These are phyloP conservation scores for Sciurus carolinensis DNA, from an alignment of 2,797 vertebrate species.

Conservation along the genomic window DNA sequence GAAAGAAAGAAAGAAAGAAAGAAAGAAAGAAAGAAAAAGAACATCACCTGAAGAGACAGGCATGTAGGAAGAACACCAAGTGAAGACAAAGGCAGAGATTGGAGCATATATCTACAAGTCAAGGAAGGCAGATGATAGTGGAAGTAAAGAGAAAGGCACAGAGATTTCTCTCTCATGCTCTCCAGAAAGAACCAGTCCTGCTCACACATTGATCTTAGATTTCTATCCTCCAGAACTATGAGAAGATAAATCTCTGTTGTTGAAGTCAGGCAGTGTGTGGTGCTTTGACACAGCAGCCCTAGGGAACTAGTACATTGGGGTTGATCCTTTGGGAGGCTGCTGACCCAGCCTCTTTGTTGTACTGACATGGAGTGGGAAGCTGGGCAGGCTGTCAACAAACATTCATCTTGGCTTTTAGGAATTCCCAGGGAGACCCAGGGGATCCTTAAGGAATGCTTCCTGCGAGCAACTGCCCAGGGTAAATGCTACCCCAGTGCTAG, in stretches of 20 bases:
- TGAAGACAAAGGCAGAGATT: neutral
- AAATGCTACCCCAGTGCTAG: neutral
- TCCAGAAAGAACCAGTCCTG: neutral
- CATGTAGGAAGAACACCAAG: neutral
- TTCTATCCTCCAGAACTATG: neutral
- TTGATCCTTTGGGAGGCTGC: neutral
- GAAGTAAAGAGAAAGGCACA: neutral
- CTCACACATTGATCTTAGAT: neutral
- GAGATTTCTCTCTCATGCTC: neutral
- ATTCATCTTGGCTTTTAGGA: neutral
- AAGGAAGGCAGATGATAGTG: neutral
- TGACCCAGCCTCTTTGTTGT: neutral
- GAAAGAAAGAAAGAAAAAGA: neutral
- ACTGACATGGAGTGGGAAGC: neutral
- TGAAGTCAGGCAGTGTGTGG: neutral
- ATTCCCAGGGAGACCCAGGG: neutral
- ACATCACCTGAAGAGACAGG: neutral
- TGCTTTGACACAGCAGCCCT: neutral
- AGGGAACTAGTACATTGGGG: neutral
- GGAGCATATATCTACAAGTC: neutral
- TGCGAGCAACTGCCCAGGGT: slow-evolving; percentile 26
- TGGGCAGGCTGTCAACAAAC: neutral
- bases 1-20: neutral
- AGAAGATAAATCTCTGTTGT: neutral
- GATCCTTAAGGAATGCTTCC: neutral